These are phyloP conservation scores for Silvanus unidentatus DNA, from an alignment of 2,888 invertebrate species.

Conservation along the genomic window DNA sequence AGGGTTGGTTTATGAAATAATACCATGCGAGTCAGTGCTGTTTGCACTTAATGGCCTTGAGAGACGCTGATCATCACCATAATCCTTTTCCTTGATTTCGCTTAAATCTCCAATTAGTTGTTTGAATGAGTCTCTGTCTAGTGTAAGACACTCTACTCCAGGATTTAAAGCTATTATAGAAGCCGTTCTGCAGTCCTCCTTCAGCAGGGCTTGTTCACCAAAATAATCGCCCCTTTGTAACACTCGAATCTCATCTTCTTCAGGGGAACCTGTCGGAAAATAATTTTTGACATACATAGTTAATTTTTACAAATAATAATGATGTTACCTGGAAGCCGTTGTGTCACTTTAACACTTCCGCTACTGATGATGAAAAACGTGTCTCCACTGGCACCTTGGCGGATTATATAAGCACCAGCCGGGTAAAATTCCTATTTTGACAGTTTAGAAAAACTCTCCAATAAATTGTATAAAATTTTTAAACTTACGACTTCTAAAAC, in stretches of 20 bases:
- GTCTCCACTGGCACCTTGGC: constrained; percentile 61
- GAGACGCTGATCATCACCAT: constrained; percentile 59
- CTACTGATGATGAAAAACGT: constrained; percentile 62
- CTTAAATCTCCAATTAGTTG: constrained; percentile 71
- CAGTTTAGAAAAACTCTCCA: no score
- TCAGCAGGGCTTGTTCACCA: constrained; percentile 60
- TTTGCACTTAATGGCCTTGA: constrained; percentile 37
- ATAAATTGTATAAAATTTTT: not conserved
- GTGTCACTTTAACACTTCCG: constrained; percentile 53
- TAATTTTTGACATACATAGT: not conserved
- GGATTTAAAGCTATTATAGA: constrained; percentile 59
- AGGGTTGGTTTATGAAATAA: no score
- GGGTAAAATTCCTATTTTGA: constrained; percentile 60
- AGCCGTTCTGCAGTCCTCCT: constrained; percentile 63
- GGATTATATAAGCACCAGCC: constrained; percentile 56
- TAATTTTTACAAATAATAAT: not conserved
- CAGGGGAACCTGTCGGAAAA: constrained; percentile 23
- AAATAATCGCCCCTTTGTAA: constrained; percentile 59
- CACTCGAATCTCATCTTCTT: constrained; percentile 54
- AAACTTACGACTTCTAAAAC: constrained; percentile 61
- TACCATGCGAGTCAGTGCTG: constrained; percentile 30
- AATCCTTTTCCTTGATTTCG: constrained; percentile 67
- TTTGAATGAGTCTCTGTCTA: constrained; percentile 65
- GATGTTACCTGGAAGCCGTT: constrained; percentile 42
- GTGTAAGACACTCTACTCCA: constrained; percentile 59